These are phyloP conservation scores for Coleophora deauratella DNA, from an alignment of 2,888 invertebrate species.

Conservation along the genomic window DNA sequence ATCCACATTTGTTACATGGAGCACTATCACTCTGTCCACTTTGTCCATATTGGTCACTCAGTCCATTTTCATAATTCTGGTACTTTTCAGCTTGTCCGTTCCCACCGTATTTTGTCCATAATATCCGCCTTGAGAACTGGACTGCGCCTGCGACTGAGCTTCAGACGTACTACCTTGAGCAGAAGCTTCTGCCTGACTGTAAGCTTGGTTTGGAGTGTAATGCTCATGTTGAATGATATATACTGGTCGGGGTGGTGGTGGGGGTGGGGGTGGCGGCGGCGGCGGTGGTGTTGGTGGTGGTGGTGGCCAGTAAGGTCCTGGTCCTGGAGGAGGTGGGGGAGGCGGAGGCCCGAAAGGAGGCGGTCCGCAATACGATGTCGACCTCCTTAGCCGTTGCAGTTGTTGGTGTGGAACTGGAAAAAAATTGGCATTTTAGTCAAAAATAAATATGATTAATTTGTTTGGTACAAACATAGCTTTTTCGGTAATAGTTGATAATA, in stretches of 20 bases:
- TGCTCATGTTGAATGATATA: background rate
- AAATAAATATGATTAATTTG: background rate
- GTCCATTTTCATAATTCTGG: background rate
- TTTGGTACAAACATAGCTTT: background rate
- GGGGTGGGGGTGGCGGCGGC: slow-evolving; percentile 6
- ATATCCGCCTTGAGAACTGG: background rate
- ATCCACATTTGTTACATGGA: slow-evolving; percentile 21
- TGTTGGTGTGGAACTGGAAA: background rate
- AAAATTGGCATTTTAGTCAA: background rate
- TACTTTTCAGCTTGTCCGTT: no score
- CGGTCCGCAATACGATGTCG: slow-evolving; percentile 27
- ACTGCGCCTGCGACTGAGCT: background rate
- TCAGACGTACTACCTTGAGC: background rate
- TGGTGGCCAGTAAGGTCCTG: slow-evolving; percentile 8
- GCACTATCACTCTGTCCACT: background rate
- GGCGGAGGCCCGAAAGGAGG: slow-evolving; percentile 9
- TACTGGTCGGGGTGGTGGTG: slow-evolving; percentile 5
- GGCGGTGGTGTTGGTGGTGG: slow-evolving; percentile 8
- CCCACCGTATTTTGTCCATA: background rate
- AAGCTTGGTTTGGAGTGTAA: background rate
- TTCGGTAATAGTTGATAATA: background rate
- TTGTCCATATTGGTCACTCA: background rate
- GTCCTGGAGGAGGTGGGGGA: slow-evolving; percentile 6
- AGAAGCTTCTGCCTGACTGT: background rate
- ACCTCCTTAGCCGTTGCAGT: slow-evolving; percentile 38